Percentiles rank a stretch among this genome's conserved stretches.
phyloP scores from a whole-genome alignment of 2,888 invertebrate genomes.

The Apomyelois bistriatella region DNA sequence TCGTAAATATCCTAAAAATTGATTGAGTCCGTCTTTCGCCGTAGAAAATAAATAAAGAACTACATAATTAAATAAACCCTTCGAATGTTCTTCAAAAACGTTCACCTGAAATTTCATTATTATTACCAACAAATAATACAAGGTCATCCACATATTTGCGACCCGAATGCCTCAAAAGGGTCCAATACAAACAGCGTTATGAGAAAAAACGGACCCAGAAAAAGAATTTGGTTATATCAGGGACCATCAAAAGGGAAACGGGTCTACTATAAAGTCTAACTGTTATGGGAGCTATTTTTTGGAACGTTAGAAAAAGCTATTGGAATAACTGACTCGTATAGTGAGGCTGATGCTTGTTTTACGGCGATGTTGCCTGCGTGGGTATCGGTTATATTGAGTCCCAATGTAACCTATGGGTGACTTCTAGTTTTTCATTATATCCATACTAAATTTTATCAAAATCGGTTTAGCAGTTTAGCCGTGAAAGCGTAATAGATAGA shows the following conservation, averaged over 20 bases:
- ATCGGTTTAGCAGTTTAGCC: too few species aligned
- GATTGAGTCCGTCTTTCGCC: too few species aligned
- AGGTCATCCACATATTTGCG: conserved; percentile 17
- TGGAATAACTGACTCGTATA: conserved; percentile 16
- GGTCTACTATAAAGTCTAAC: conserved; percentile 19
- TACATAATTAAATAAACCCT: background rate
- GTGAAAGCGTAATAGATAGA: too few species aligned
- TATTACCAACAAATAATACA: background rate
- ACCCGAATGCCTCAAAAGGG: conserved; percentile 5
- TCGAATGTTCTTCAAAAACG: background rate
- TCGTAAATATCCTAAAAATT: too few species aligned
- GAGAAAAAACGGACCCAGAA: conserved; percentile 8
- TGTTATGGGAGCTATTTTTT: conserved; percentile 23
- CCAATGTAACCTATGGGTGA: too few species aligned
- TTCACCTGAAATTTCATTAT: background rate
- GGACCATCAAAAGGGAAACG: conserved; percentile 14
- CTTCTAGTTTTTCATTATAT: too few species aligned
- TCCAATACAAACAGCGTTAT: conserved; percentile 5
- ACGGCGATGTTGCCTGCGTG: too few species aligned
- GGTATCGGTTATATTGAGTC: too few species aligned
- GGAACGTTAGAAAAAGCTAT: conserved; percentile 21
- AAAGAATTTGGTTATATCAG: conserved; percentile 13
- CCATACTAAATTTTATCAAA: too few species aligned
- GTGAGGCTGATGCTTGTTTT: background rate
- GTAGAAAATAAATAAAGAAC: too few species aligned